Evolutionary conservation across 2,888 invertebrate species (phyloP).

Genomic region (Amblyjoppa fuscipennis): DNA sequence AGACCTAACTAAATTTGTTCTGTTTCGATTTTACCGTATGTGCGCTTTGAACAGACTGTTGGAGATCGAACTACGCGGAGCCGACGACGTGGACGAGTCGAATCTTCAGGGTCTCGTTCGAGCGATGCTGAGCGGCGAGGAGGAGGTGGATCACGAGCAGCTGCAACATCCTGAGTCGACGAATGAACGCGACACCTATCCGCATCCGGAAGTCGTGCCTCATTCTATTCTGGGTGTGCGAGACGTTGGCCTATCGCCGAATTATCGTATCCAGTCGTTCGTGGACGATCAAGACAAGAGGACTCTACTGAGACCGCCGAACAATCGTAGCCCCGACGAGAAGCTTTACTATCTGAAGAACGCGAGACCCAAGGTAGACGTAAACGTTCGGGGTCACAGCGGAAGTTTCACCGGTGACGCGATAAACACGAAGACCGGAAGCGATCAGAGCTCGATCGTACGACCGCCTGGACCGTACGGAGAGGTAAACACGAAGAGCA

Average conservation of each 20-base stretch:
- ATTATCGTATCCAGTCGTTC: conserved; percentile 68
- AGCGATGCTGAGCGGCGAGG: conserved; percentile 72
- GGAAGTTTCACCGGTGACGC: conserved; percentile 73
- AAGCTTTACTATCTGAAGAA: conserved; percentile 81
- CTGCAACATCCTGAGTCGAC: conserved; percentile 59
- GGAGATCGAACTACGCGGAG: conserved; percentile 79
- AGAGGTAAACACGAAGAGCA: conserved; percentile 54
- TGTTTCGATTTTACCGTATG: neutral
- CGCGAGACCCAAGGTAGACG: conserved; percentile 79
- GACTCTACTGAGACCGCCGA: conserved; percentile 65
- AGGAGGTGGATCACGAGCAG: conserved; percentile 60
- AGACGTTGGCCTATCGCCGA: conserved; percentile 73
- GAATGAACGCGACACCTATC: conserved; percentile 69
- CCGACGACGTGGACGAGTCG: conserved; percentile 75
- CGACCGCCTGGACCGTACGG: conserved; percentile 54
- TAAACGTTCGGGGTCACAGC: conserved; percentile 78
- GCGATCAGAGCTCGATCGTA: conserved; percentile 66
- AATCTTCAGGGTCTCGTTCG: conserved; percentile 78
- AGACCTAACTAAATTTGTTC: neutral
- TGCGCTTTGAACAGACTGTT: conserved; percentile 72
- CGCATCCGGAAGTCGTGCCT: conserved; percentile 79
- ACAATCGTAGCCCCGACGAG: conserved; percentile 69
- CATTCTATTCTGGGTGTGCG: conserved; percentile 80
- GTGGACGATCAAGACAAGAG: conserved; percentile 62
- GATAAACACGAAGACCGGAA: conserved; percentile 41